Conservation (phyloP, 2,797 vertebrate genomes). For the Psittacula derbiana region DNA sequence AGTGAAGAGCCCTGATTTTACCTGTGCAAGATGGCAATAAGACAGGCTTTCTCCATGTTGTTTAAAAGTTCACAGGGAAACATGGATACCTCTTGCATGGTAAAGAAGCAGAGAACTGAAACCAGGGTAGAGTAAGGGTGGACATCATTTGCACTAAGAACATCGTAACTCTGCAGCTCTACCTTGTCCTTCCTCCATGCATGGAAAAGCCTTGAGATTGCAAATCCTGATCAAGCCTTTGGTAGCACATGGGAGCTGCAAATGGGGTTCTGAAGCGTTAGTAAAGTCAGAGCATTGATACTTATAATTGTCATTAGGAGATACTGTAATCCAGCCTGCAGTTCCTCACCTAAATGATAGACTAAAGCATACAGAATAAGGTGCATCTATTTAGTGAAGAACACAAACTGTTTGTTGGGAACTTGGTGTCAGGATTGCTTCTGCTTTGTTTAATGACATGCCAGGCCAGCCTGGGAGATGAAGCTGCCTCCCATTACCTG, state of each 20-base stretch:
- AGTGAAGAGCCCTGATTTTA: not conserved
- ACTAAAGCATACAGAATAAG: not conserved
- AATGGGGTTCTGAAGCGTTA: not conserved
- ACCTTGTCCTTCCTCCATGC: fast-evolving
- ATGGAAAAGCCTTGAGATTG: not conserved
- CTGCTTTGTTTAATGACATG: not conserved
- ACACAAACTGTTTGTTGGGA: not conserved
- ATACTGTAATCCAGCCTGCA: not conserved
- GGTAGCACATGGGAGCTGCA: not conserved
- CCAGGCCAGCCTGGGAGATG: not conserved
- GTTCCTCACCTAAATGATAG: not conserved
- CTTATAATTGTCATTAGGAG: not conserved
- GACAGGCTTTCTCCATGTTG: not conserved
- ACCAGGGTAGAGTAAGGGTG: not conserved
- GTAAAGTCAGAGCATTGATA: not conserved
- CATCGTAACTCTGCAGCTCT: not conserved
- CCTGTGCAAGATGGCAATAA: not conserved
- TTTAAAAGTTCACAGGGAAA: not conserved
- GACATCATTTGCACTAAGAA: not conserved
- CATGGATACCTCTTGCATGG: not conserved
- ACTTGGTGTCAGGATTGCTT: not conserved
- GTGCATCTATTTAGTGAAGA: not conserved
- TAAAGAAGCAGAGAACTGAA: not conserved
- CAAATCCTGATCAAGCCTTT: not conserved
- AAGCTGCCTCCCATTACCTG: not conserved